Evolutionary conservation across 2,797 vertebrate species (phyloP), one percentile per base, ranked within the genome.

Genomic region (Enteromius trimaculatus): DNA sequence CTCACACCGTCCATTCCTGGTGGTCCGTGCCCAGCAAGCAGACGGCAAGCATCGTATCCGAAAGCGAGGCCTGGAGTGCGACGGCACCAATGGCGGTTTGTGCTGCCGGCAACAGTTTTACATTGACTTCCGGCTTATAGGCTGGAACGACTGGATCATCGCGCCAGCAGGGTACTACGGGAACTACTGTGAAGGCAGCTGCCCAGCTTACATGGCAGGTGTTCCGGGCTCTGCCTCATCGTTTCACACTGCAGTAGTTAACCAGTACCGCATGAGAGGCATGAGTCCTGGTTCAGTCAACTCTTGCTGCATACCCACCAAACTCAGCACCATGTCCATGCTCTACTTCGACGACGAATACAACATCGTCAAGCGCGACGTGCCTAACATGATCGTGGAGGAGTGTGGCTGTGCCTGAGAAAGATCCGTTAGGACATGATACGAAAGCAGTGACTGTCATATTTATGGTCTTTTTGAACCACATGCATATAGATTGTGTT

Each of bases 381-480:
- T 99, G 87, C 97, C 97, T 92, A 99, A 99, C 93, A 99, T 99
- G 98, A 99, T 99, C n/a, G 98, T 99, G 94, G 98, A 99, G 92
- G 98, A 99, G 93, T 99, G 98, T 17, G 98, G 98, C 90, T 99
- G 98, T 1, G 97, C 98, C 88, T 99, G 97, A 99, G 37, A 34
- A 55, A 23, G 23, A 49, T 66, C 58, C 85, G 89, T 83, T 84
- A 58, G 68, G 77, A 88, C 65, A 89, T 79, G 44, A 74, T 85
- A 78, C 87, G 85, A 89, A 88, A 87, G 86, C 92, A 87, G 87
- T 51, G 90, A 91, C 88, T 81, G 86, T 90, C 80, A 85, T 88
- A 86, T 90, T 90, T 88, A 90, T 90, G 87, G 79, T 79, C 77
- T 75, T 90, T 85, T 87, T 90, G 92, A 92, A 92, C 89, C 90